A percentile compares a stretch with the other conserved stretches of the same genome.
Conservation (phyloP, 1,140 invertebrate species). For the Pissodes strobi region DNA sequence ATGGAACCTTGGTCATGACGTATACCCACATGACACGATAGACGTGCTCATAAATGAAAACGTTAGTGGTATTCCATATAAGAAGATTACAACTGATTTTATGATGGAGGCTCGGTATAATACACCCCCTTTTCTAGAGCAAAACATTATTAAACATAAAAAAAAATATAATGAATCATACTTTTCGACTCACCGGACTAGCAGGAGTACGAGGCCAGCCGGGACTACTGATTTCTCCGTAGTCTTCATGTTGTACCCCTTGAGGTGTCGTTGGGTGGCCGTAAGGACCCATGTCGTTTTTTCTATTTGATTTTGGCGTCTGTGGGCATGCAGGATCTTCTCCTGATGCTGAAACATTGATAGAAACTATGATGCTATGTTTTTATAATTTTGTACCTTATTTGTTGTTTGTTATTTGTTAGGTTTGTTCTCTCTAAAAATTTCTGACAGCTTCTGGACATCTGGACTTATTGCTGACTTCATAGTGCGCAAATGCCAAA, state of each 20-base stretch:
- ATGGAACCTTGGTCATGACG: no score
- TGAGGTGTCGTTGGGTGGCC: conserved; percentile 75
- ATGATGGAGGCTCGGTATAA: background rate
- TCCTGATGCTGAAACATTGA: conserved; percentile 73
- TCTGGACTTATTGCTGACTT: no score
- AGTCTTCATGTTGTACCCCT: conserved; percentile 84
- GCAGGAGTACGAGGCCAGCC: conserved; percentile 87
- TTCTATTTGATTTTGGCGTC: conserved; percentile 74
- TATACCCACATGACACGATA: no score
- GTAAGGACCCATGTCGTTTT: conserved; percentile 66
- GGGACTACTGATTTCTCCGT: conserved; percentile 83
- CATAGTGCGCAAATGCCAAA: no score
- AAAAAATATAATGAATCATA: conserved; percentile 18
- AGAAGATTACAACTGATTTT: no score
- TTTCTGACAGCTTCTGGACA: no score
- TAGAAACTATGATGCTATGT: no score
- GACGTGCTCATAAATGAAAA: no score
- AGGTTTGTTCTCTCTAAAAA: no score
- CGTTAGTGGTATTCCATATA: no score
- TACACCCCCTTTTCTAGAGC: background rate
- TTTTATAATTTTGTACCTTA: no score
- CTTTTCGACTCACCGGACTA: conserved; percentile 69
- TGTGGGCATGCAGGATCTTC: conserved; percentile 75
- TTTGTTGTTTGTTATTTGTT: no score
- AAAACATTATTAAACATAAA: conserved; percentile 7